A percentile compares a stretch with the other conserved stretches of the same genome.
phyloP scores from a whole-genome alignment of 2,797 vertebrate species.

The Amblyopsis hoosieri region DNA sequence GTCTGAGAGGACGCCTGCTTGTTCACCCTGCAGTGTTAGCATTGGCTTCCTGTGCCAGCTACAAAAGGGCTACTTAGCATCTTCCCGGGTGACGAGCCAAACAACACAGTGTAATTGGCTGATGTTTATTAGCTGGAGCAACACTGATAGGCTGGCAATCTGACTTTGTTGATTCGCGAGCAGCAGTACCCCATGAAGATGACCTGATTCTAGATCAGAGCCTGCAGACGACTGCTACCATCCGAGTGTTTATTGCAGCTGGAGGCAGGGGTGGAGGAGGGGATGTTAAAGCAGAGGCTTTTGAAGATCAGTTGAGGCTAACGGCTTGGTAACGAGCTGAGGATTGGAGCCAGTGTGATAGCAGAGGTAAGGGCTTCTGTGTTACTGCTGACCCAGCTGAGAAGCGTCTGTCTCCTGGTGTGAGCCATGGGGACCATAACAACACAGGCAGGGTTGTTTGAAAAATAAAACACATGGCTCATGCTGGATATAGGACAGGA shows the following conservation, averaged over 20 bases:
- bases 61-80: conserved; percentile 15
- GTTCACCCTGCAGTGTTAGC: conserved; percentile 26
- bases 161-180: neutral
- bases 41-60: conserved; percentile 28
- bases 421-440: neutral
- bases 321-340: conserved; percentile 43
- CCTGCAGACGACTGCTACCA: conserved; percentile 3
- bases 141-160: conserved; percentile 13
- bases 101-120: conserved; percentile 18
- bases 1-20: conserved; percentile 34
- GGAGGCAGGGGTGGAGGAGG: conserved; percentile 10
- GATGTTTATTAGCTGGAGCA: conserved; percentile 38
- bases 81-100: conserved; percentile 14
- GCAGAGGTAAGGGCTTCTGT: conserved; percentile 1
- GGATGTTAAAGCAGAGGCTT: conserved; percentile 24
- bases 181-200: conserved; percentile 3
- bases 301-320: conserved; percentile 52
- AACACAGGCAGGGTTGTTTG: neutral
- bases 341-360: conserved; percentile 34
- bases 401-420: conserved; percentile 15
- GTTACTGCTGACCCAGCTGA: conserved; percentile 3
- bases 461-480: conserved; percentile 12
- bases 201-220: conserved; percentile 26
- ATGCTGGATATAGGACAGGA: no score
- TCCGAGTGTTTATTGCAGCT: conserved; percentile 51